Conservation (phyloP, 2,113 vertebrate species). For the Eudorcas thomsonii region DNA sequence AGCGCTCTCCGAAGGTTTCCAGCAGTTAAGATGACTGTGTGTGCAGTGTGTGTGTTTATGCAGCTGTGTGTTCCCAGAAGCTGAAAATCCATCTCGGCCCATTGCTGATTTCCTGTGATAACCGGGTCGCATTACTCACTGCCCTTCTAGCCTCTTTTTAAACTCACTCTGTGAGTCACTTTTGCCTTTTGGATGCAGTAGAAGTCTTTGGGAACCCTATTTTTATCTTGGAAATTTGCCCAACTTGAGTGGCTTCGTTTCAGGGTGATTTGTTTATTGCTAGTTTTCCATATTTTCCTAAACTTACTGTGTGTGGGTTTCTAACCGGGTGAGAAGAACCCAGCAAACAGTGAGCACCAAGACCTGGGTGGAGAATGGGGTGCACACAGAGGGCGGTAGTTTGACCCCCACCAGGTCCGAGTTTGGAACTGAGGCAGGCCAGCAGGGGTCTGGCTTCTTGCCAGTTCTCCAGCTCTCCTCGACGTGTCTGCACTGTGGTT, state of each 20-base stretch:
- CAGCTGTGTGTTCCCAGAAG: neutral
- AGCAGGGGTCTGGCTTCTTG: neutral
- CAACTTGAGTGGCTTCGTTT: neutral
- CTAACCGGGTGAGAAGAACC: neutral
- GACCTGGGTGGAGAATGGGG: neutral
- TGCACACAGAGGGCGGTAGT: accelerated
- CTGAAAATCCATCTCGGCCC: neutral
- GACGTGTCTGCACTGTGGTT: accelerated
- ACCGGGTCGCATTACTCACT: neutral
- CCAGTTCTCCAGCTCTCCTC: neutral
- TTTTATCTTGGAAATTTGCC: constrained; percentile 1
- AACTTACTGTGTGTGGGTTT: neutral
- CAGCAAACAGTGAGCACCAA: neutral
- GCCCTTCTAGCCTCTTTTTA: neutral
- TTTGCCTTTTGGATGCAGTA: neutral
- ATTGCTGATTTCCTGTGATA: neutral
- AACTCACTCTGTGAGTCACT: neutral
- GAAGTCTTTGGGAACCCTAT: neutral
- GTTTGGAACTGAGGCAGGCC: neutral
- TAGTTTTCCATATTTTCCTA: neutral
- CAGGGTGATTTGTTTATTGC: neutral
- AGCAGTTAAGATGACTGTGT: neutral
- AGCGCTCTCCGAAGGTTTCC: neutral
- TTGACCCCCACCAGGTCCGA: neutral
- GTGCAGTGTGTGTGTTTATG: neutral